A percentile compares a stretch with the other conserved stretches of the same genome.
Evolutionary conservation across 2,888 invertebrate genomes (phyloP).

Genomic region (Heliconius cydno): DNA sequence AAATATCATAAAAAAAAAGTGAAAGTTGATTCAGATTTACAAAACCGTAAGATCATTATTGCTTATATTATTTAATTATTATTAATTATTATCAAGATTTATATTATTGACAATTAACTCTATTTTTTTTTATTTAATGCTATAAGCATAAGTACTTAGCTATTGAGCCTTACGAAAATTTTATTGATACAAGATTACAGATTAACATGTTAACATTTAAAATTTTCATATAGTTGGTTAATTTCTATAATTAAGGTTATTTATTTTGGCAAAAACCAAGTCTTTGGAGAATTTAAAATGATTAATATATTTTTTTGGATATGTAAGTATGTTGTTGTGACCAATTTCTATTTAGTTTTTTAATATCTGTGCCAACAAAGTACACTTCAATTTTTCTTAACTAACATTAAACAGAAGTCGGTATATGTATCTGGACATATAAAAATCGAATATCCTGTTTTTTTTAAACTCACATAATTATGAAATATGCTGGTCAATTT

Average conservation of each 20-base stretch:
- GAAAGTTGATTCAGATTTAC: slow-evolving; percentile 7
- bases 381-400: neutral
- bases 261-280: slow-evolving; percentile 23
- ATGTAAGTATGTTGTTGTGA: slow-evolving; percentile 1
- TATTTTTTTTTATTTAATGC: slow-evolving; percentile 14
- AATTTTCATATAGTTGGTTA: neutral
- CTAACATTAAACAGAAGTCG: neutral
- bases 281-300: neutral
- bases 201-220: slow-evolving; percentile 22
- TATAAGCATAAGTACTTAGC: slow-evolving; percentile 32
- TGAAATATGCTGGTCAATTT: slow-evolving; percentile 1
- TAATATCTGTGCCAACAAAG: neutral
- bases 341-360: neutral
- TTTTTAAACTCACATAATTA: neutral
- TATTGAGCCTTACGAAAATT: slow-evolving; percentile 31
- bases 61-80: slow-evolving; percentile 4
- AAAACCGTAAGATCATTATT: neutral
- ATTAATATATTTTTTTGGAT: slow-evolving; percentile 10
- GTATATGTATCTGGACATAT: neutral
- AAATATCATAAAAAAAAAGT: slow-evolving; percentile 18
- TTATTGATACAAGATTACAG: slow-evolving; percentile 24
- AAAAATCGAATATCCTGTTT: neutral
- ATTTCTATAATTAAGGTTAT: slow-evolving; percentile 1
- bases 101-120: slow-evolving; percentile 13
- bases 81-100: slow-evolving; percentile 9